Evolutionary conservation across 2,113 vertebrate species (phyloP).

Genomic region (Alectura lathami): DNA sequence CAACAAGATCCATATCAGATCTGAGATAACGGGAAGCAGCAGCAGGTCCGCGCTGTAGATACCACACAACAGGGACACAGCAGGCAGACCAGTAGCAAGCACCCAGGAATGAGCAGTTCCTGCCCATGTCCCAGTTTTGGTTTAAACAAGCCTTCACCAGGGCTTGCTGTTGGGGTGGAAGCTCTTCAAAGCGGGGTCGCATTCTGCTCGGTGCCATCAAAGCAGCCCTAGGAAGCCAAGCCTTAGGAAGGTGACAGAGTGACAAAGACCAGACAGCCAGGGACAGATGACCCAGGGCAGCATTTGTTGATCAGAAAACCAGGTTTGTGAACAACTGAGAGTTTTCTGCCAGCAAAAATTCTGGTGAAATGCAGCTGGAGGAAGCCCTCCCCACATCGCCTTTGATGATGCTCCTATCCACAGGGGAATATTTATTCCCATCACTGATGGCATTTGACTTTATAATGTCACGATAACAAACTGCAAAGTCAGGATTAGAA

Average conservation of each 20-base stretch:
- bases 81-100: neutral
- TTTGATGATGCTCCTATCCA: neutral
- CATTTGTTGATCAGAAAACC: neutral
- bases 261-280: neutral
- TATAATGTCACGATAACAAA: neutral
- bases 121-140: neutral
- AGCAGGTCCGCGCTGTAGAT: neutral
- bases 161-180: neutral
- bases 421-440: conserved; percentile 5
- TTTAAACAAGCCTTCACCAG: neutral
- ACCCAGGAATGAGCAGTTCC: neutral
- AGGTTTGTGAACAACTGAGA: neutral
- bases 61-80: neutral
- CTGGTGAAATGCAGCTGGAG: neutral
- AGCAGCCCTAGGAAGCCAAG: neutral
- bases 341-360: conserved; percentile 6
- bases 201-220: neutral
- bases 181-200: neutral
- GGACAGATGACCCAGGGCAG: neutral
- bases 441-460: conserved; percentile 27
- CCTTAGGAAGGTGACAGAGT: neutral
- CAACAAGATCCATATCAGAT: neutral
- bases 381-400: neutral
- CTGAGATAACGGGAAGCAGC: neutral
- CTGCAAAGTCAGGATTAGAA: conserved; percentile 11